These are phyloP conservation scores for Falco naumanni DNA, from an alignment of 2,797 vertebrate genomes.

Conservation along the genomic window DNA sequence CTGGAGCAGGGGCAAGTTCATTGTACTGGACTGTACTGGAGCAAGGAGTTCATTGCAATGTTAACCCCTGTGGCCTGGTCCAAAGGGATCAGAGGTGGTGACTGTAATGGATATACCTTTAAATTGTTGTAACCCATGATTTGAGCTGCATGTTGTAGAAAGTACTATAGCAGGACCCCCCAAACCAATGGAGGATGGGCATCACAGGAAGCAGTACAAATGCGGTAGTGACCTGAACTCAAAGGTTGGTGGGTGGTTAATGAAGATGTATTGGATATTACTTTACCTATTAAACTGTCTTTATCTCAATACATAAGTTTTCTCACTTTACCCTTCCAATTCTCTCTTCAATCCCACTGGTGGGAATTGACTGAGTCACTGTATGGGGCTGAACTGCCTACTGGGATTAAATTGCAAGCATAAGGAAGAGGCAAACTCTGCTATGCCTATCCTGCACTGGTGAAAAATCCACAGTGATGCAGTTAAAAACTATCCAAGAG, in stretches of 20 bases:
- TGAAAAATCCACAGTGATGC: neutral
- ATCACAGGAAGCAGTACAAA: neutral
- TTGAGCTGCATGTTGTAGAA: neutral
- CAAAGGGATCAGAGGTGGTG: neutral
- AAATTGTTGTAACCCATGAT: neutral
- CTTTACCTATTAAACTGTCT: neutral
- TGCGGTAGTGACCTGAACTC: neutral
- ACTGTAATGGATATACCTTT: neutral
- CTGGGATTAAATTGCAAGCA: neutral
- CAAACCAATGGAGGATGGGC: neutral
- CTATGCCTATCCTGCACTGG: neutral
- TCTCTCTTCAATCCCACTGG: neutral
- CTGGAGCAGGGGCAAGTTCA: neutral
- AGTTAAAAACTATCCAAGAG: neutral
- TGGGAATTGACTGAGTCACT: accelerated
- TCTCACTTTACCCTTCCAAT: neutral
- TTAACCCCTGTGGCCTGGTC: neutral
- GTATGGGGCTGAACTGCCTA: neutral
- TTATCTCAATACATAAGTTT: neutral
- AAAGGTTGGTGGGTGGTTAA: neutral
- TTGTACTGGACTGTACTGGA: too few species aligned
- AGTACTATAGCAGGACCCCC: neutral
- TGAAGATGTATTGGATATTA: neutral
- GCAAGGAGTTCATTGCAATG: neutral
- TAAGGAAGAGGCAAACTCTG: neutral